Conservation (phyloP, 2,797 vertebrate species). For the Onychomys arenicola region DNA sequence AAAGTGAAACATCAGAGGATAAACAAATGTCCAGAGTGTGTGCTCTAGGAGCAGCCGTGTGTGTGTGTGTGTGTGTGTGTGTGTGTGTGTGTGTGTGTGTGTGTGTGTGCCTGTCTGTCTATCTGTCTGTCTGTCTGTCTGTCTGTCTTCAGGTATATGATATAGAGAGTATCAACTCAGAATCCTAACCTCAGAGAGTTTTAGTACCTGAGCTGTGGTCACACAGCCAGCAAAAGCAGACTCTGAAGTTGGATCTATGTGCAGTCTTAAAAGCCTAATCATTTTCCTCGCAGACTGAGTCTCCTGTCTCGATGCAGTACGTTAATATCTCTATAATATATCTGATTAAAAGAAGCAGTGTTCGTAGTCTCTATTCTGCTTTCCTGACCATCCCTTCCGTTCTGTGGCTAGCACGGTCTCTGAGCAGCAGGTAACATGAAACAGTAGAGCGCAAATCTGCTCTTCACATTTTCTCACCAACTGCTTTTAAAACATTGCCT, state of each 20-base stretch:
- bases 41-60: not conserved
- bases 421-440: not conserved
- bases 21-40: not conserved
- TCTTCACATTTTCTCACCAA: not conserved
- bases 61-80: too few relatives aligned
- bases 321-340: not conserved
- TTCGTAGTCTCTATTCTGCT: not conserved
- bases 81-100: too few relatives aligned
- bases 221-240: not conserved
- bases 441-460: not conserved
- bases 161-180: too few relatives aligned
- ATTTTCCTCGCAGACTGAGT: not conserved
- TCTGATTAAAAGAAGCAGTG: constrained; percentile 6
- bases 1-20: not conserved
- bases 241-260: not conserved
- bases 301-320: not conserved
- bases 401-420: not conserved
- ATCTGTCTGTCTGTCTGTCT: too few relatives aligned
- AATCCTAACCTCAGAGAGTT: not conserved
- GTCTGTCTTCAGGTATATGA: not conserved
- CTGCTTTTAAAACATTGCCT: not conserved
- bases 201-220: not conserved
- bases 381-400: not conserved
- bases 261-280: not conserved
- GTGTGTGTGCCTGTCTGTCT: too few relatives aligned